Conservation (phyloP, 2,888 invertebrate species). For the Zhengitettix transpicula region DNA sequence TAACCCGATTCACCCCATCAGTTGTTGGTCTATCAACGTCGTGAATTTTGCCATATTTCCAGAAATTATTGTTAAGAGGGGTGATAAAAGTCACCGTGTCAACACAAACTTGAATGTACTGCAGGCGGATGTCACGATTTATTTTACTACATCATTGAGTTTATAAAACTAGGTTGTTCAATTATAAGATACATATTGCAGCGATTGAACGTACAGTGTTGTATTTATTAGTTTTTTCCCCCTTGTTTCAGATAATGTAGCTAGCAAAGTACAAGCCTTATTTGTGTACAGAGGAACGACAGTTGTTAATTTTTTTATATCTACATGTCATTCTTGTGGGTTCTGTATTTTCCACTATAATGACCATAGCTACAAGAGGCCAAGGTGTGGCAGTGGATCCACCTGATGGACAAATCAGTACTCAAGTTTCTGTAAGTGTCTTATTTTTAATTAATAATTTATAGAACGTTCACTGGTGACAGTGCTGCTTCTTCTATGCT, state of each 20-base stretch:
- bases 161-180: too few relatives aligned
- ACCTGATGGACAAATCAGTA: conserved; percentile 25
- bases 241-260: conserved; percentile 28
- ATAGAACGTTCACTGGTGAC: too few relatives aligned
- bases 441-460: not conserved
- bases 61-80: too few relatives aligned
- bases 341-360: conserved; percentile 19
- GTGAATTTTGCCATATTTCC: too few relatives aligned
- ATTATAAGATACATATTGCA: too few relatives aligned
- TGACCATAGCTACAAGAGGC: conserved; percentile 46
- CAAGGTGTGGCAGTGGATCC: conserved; percentile 40
- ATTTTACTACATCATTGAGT: too few relatives aligned
- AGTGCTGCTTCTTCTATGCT: too few relatives aligned
- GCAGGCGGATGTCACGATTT: not conserved
- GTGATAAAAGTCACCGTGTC: too few relatives aligned
- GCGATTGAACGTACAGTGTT: too few relatives aligned
- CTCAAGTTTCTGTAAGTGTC: conserved; percentile 9
- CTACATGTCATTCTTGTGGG: conserved; percentile 8
- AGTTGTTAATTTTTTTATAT: not conserved
- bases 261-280: conserved; percentile 17
- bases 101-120: too few relatives aligned
- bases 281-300: not conserved
- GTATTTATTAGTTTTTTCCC: conserved; percentile 3
- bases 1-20: too few relatives aligned
- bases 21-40: too few relatives aligned